A percentile compares a stretch with the other conserved stretches of the same genome.
These are phyloP conservation scores for Trachymyrmex septentrionalis DNA, from an alignment of 1,140 invertebrate genomes.

Conservation along the genomic window DNA sequence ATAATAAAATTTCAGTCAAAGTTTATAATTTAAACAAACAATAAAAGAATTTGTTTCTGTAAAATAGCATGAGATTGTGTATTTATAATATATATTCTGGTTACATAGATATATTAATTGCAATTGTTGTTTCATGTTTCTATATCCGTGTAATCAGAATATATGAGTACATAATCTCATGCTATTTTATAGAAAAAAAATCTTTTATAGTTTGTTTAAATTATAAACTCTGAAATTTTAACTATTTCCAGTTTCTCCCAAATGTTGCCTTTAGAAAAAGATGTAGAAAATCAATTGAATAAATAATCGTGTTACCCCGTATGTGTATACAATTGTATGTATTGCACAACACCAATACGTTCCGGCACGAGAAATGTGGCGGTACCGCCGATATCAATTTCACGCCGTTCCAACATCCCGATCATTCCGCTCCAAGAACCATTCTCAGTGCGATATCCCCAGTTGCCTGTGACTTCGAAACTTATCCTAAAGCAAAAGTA, in stretches of 20 bases:
- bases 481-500: conserved; percentile 77
- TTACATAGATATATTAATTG: too few relatives aligned
- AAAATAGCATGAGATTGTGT: too few relatives aligned
- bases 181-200: too few relatives aligned
- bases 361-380: conserved; percentile 88
- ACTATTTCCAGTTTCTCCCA: not conserved
- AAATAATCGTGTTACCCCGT: conserved; percentile 80
- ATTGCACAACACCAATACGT: conserved; percentile 88
- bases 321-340: conserved; percentile 88
- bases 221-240: not conserved
- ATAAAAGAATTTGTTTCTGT: too few relatives aligned
- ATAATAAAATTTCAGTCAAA: too few relatives aligned
- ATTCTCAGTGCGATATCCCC: conserved; percentile 87
- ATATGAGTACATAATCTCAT: too few relatives aligned
- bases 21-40: too few relatives aligned
- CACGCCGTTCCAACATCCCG: conserved; percentile 87
- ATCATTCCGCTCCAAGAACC: conserved; percentile 89
- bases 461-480: conserved; percentile 86
- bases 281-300: not conserved
- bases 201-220: not conserved
- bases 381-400: conserved; percentile 89
- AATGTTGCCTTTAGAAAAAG: not conserved
- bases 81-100: too few relatives aligned
- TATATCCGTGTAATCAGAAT: too few relatives aligned
- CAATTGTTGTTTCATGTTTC: too few relatives aligned